These are phyloP conservation scores for Seira sanloemensis DNA, from an alignment of 2,888 invertebrate species.

Conservation along the genomic window DNA sequence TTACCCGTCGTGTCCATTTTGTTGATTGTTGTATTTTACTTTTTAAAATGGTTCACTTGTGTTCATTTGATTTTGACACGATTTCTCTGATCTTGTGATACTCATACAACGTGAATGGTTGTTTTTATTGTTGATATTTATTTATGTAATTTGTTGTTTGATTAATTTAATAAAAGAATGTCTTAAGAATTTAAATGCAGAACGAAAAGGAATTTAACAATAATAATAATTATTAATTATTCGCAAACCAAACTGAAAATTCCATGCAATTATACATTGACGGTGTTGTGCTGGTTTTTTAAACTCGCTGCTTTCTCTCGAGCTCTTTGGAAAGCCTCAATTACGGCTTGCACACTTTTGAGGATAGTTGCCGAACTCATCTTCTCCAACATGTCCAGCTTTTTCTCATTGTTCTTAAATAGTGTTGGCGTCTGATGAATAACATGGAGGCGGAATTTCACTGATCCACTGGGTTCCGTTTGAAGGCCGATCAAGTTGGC, in stretches of 20 bases:
- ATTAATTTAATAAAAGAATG: not conserved
- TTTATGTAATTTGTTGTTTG: not conserved
- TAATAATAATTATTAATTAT: no score
- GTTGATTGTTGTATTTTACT: no score
- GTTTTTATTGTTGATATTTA: not conserved
- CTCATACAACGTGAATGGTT: not conserved
- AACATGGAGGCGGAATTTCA: constrained; percentile 66
- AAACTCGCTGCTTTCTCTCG: constrained; percentile 65
- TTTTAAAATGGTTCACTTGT: no score
- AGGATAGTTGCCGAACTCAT: constrained; percentile 72
- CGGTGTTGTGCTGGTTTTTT: constrained; percentile 25
- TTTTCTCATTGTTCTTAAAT: constrained; percentile 39
- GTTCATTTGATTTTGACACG: no score
- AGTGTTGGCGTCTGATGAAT: constrained; percentile 63
- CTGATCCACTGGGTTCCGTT: constrained; percentile 67
- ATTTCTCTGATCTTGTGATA: not conserved
- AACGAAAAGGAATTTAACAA: no score
- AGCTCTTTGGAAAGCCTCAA: constrained; percentile 72
- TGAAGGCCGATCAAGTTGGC: constrained; percentile 69
- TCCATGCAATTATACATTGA: no score
- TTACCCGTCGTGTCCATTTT: no score
- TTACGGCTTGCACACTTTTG: constrained; percentile 71
- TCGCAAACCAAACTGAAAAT: no score
- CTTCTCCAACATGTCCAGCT: constrained; percentile 68
- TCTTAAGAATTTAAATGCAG: no score